Base-by-base conservation (phyloP, 1,140 invertebrate species). In the Reticulitermes speratus region DNA sequence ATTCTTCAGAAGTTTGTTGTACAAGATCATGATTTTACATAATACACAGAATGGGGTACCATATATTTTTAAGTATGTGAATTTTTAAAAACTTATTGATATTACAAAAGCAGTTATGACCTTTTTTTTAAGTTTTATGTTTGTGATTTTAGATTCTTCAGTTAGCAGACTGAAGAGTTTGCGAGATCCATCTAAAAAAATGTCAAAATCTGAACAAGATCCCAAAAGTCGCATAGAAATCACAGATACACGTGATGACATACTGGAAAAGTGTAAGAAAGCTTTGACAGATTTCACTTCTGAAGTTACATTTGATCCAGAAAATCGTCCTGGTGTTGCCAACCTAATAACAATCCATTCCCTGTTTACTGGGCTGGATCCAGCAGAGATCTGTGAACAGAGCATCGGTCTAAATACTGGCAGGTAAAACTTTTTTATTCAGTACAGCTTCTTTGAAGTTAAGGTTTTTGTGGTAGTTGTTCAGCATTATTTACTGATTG, bases 141-240 rank as follows among this genome's bases (percentile, higher is more conserved):
- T 75, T 75, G 19, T 65, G 65, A 75, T 75, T 75, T 75, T 30
- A 75, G 65, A 75, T 75, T 30, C 65, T 75, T 75, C 65, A 9
- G n/a, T 75, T 30, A 75, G 65, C n/a, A 75, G 96, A 75, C 92
- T 99, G 32, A 94, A 94, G 89, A 98, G 96, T 90, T 91, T 99
- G 25, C 92, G 96, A 65, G 94, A 98, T 89, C 97, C 98, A 1
- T 89, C 89, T 0, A 96, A 96, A 89, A 99, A 99, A 92, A 99
- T 99, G 99, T 99, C 98, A 12, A 99, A 99, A 92, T 99, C 98
- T 0, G 96, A 98, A 88, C 87, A 91, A 0, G 95, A 97, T 92
- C 88, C 92, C 1, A 96, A 95, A 89, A 95, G 95, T 87, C 92
- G 96, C 85, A 96, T 99, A 83, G 93, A 96, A 85, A 90, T 99